phyloP scores from a whole-genome alignment of 2,113 vertebrate genomes.

The Actenoides hombroni region DNA sequence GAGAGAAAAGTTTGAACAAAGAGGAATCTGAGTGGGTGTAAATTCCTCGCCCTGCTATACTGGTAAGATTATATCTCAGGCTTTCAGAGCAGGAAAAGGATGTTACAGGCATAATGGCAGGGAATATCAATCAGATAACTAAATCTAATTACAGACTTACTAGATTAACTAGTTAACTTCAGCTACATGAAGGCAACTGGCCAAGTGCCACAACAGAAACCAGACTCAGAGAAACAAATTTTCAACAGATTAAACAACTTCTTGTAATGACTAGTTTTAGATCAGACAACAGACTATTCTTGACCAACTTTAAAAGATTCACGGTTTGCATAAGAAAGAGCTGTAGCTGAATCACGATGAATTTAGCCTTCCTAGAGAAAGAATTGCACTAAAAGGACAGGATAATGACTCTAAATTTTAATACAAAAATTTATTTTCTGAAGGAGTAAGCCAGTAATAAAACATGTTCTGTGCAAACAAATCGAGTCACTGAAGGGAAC shows the following conservation, averaged over 20 bases:
- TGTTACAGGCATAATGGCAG: conserved; percentile 23
- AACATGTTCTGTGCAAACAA: neutral
- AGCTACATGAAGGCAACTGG: neutral
- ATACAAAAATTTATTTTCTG: neutral
- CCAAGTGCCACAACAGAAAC: neutral
- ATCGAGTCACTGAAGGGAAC: neutral
- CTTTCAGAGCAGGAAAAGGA: conserved; percentile 47
- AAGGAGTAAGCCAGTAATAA: neutral
- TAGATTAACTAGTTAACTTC: neutral
- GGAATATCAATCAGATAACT: conserved; percentile 44
- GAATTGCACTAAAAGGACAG: neutral
- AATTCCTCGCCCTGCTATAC: neutral
- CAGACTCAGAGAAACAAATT: neutral
- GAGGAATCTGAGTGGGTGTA: conserved; percentile 23
- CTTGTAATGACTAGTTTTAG: neutral
- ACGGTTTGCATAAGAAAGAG: neutral
- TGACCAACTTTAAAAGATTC: neutral
- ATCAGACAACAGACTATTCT: neutral
- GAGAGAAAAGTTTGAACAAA: neutral
- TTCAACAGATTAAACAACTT: neutral
- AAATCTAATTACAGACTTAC: neutral
- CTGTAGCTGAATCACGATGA: neutral
- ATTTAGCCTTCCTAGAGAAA: neutral
- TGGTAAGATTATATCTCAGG: neutral
- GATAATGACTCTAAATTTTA: neutral